Base-by-base conservation (phyloP, 2,113 vertebrate genomes). In the Caretta caretta region DNA sequence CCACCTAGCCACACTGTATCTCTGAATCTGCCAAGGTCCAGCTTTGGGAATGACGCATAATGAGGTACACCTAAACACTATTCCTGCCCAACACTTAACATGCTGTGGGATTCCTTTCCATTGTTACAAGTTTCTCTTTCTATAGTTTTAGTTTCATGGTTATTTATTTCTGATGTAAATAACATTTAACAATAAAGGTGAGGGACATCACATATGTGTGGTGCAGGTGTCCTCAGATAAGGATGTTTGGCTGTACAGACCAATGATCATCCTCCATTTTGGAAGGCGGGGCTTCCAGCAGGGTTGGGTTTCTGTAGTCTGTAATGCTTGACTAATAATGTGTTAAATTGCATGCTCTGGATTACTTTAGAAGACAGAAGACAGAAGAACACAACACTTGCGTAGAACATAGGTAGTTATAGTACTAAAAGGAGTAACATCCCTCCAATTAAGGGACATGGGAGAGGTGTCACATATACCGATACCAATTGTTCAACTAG, bases 261-360 rank as follows among this genome's bases (percentile, higher is more conserved):
- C 8, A 3, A 0, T 1, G 38, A 31, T 48, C 5, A 0, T 10
- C 0, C 0, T 5, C 83, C 6, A 0, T 17, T 13, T 24, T 6
- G n/a, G 9, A n/a, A 29, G 46, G 2, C 7, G n/a, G 22, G 24
- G 22, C 27, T 25, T 0, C 8, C 24, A 46, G 8, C 6, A 10
- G 17, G 7, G 35, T 69, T 49, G 50, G 20, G 9, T 49, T 72
- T 6, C 59, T 82, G 22, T 51, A 51, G 27, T 16, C 0, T 0
- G 3, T 2, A 16, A 14, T 14, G 17, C 49, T 31, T 3, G 56
- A 8, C 19, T 46, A 22, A 25, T 17, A 1, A 1, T 6, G 19
- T 7, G 13, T 42, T 69, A 69, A 48, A 6, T 35, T 19, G 31
- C 20, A 69, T 2, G 8, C 16, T 69, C 62, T 69, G n/a, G 31